Evolutionary conservation across 1,140 invertebrate genomes (phyloP).

Genomic region (Homalodisca vitripennis): DNA sequence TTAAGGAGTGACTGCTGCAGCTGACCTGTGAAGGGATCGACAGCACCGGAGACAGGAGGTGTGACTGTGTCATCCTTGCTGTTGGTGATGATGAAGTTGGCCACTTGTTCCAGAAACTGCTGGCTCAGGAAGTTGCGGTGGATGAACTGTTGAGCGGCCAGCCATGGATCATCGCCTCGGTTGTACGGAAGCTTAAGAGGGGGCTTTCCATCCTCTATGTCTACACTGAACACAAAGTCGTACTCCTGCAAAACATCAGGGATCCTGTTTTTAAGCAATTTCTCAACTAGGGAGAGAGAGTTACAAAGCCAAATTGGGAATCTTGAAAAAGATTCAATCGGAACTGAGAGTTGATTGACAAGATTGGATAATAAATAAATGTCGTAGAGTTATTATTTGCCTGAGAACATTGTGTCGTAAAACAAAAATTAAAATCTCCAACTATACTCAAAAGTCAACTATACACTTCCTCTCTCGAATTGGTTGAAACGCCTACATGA

Average conservation of each 20-base stretch:
- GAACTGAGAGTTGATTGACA: neutral
- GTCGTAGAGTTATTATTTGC: no score
- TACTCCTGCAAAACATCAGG: no score
- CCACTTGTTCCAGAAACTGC: conserved; percentile 89
- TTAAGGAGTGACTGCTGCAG: no score
- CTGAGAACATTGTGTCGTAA: no score
- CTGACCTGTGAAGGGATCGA: conserved; percentile 73
- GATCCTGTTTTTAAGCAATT: no score
- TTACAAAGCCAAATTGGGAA: neutral
- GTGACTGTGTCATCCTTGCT: conserved; percentile 44
- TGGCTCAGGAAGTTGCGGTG: conserved; percentile 77
- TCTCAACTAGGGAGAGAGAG: neutral
- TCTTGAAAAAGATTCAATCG: neutral
- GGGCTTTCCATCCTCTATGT: conserved; percentile 85
- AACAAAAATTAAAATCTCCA: no score
- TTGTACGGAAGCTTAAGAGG: conserved; percentile 93
- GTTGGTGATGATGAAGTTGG: conserved; percentile 93
- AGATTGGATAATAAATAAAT: neutral
- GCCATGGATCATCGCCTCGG: conserved; percentile 61
- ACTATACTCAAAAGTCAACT: no score
- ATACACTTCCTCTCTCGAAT: no score
- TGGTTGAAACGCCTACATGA: no score
- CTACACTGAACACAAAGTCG: conserved; percentile 94
- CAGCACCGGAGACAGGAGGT: conserved; percentile 45
- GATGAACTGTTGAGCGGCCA: conserved; percentile 64